phyloP scores from a whole-genome alignment of 64 coral and sea anemone species.

The Pocillopora verrucosa region DNA sequence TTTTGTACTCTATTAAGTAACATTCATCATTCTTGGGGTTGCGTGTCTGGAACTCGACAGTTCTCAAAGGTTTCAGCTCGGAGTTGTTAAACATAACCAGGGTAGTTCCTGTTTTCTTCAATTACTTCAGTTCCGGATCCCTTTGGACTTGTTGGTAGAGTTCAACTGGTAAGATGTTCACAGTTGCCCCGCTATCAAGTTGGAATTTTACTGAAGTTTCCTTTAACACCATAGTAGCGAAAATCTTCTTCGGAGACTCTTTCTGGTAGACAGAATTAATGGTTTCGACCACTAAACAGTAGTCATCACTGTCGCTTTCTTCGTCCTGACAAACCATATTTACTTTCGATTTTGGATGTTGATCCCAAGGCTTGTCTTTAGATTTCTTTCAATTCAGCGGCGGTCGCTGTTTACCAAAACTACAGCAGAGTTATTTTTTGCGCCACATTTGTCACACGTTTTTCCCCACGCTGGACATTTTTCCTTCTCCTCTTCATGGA shows the following conservation, averaged over 20 bases:
- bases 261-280: background rate
- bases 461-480: conserved; percentile 48
- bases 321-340: background rate
- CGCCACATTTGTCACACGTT: conserved; percentile 20
- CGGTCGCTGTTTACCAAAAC: background rate
- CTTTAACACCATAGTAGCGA: background rate
- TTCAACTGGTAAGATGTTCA: conserved; percentile 52
- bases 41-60: conserved; percentile 31
- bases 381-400: background rate
- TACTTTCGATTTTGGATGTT: background rate
- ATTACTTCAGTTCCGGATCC: background rate
- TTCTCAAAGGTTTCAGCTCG: conserved; percentile 36
- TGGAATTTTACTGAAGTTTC: conserved; percentile 63
- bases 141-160: conserved; percentile 5
- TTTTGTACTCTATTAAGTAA: background rate
- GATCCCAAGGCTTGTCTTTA: background rate
- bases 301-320: background rate
- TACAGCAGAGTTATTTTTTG: background rate
- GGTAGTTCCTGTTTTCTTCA: background rate
- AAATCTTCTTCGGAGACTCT: conserved; percentile 8
- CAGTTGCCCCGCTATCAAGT: conserved; percentile 52
- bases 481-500: conserved; percentile 6
- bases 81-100: conserved; percentile 5
- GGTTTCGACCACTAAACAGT: background rate
- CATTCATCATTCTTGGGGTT: conserved; percentile 40